Evolutionary conservation across 2,888 invertebrate species (phyloP).

Genomic region (Heliconius ismenius): DNA sequence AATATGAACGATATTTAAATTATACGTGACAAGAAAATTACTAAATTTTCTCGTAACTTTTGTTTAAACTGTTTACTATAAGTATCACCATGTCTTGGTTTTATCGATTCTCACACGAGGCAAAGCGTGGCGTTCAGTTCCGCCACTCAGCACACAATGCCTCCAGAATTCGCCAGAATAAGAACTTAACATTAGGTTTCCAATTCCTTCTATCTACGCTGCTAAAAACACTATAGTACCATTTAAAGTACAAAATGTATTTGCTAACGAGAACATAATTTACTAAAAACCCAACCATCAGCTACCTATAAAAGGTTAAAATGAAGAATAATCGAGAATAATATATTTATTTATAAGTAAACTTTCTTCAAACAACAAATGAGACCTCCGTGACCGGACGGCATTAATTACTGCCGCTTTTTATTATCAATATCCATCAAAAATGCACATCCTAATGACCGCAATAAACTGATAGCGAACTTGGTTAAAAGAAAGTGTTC

Average conservation of each 20-base stretch:
- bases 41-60: no score
- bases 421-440: constrained; percentile 57
- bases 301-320: no score
- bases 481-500: constrained; percentile 40
- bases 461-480: constrained; percentile 63
- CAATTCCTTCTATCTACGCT: background rate
- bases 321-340: background rate
- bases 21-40: no score
- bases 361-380: constrained; percentile 56
- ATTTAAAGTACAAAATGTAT: no score
- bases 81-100: no score
- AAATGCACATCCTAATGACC: constrained; percentile 76
- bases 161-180: background rate
- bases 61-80: no score
- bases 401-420: constrained; percentile 72
- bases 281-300: no score
- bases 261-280: no score
- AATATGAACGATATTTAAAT: no score
- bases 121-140: background rate
- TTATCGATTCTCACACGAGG: background rate
- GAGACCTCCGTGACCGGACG: constrained; percentile 75
- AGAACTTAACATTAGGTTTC: background rate
- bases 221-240: no score
- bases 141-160: background rate
- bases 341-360: constrained; percentile 26